Percentiles rank a stretch among this genome's conserved stretches.
Conservation (phyloP, 2,113 vertebrate species). For the Bubo bubo region DNA sequence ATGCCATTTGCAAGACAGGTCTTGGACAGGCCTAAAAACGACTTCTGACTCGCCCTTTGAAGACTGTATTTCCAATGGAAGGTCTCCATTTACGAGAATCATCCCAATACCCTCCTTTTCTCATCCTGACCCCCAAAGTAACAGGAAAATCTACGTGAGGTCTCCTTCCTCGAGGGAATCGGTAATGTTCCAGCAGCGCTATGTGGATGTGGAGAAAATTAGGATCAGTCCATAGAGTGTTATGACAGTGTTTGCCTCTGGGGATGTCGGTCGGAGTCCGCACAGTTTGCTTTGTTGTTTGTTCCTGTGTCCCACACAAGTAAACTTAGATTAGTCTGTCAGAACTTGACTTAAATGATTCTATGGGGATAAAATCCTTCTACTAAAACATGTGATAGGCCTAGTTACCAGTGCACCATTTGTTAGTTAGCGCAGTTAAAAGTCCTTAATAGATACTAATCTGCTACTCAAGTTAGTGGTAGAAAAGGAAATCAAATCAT, state of each 20-base stretch:
- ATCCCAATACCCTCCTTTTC: not conserved
- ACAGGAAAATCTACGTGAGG: not conserved
- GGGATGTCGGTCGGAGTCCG: rapidly evolving
- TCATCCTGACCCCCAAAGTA: not conserved
- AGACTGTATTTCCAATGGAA: not conserved
- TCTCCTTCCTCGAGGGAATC: not conserved
- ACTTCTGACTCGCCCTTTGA: not conserved
- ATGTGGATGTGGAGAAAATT: not conserved
- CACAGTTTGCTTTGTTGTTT: not conserved
- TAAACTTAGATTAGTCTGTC: not conserved
- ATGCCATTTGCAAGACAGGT: not conserved
- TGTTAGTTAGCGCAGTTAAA: not conserved
- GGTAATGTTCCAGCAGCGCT: not conserved
- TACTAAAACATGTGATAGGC: not conserved
- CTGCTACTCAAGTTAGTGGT: constrained; percentile 3
- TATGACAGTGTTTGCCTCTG: not conserved
- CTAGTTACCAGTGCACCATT: not conserved
- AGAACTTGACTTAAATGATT: not conserved
- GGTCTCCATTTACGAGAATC: not conserved
- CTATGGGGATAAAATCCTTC: not conserved
- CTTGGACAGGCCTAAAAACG: not conserved
- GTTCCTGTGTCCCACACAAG: not conserved
- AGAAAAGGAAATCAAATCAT: constrained; percentile 18
- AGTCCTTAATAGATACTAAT: constrained; percentile 10
- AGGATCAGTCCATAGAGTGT: not conserved